These are phyloP conservation scores for Agrochola lota DNA, from an alignment of 2,888 invertebrate genomes.

Conservation along the genomic window DNA sequence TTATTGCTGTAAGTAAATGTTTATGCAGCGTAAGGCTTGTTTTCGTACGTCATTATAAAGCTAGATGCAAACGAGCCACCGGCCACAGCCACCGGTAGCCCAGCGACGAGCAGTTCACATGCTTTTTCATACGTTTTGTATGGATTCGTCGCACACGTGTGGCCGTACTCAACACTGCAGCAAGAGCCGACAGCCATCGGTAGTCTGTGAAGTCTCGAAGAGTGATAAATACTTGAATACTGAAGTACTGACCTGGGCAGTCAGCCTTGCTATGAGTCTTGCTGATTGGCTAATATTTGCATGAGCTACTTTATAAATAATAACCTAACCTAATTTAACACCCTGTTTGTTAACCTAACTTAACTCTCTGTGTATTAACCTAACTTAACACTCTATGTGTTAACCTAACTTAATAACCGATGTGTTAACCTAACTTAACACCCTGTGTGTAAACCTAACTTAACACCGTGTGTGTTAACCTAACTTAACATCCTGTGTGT, in stretches of 20 bases:
- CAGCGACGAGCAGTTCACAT: background rate
- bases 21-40: background rate
- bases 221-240: too few relatives aligned
- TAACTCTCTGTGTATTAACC: too few relatives aligned
- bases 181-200: background rate
- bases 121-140: background rate
- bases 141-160: background rate
- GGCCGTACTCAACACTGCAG: background rate
- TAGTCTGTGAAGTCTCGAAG: too few relatives aligned
- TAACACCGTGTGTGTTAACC: background rate
- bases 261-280: background rate
- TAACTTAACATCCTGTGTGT: background rate
- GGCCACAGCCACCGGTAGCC: background rate
- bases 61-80: background rate
- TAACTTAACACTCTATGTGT: too few relatives aligned
- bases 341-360: too few relatives aligned
- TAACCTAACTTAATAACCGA: too few relatives aligned
- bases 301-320: background rate
- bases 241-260: background rate
- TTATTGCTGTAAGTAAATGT: conserved; percentile 8
- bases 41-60: conserved; percentile 1
- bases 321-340: too few relatives aligned
- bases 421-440: too few relatives aligned
- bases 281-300: background rate
- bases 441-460: background rate